These are phyloP conservation scores for Drosophila stalkeri DNA, from an alignment of 2,888 invertebrate species.

Conservation along the genomic window DNA sequence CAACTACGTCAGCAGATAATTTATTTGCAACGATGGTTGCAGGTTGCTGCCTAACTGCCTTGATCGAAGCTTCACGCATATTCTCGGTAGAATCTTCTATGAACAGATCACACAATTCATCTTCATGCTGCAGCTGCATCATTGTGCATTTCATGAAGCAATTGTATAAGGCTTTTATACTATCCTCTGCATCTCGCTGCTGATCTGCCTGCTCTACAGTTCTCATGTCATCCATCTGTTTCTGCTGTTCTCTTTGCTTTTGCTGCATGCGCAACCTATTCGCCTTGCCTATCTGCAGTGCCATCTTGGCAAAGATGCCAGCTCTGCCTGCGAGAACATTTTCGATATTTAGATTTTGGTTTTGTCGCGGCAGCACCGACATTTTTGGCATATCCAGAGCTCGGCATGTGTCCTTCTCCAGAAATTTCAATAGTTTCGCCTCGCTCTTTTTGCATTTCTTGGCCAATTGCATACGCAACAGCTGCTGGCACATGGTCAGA, in stretches of 20 bases:
- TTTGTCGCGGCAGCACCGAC: neutral
- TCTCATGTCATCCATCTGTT: neutral
- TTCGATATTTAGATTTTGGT: neutral
- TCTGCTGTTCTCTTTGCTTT: neutral
- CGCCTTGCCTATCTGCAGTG: conserved; percentile 27
- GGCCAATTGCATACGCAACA: conserved; percentile 30
- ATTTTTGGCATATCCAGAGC: neutral
- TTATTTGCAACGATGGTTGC: neutral
- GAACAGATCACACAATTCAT: neutral
- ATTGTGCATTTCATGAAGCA: conserved; percentile 42
- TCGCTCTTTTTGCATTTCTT: conserved; percentile 27
- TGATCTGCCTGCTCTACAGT: neutral
- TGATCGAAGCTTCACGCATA: neutral
- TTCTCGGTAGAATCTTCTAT: neutral
- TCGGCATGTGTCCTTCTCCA: conserved; percentile 2
- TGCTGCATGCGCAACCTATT: conserved; percentile 10
- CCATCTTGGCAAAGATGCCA: conserved; percentile 26
- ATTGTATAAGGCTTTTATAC: conserved; percentile 28
- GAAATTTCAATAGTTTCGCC: conserved; percentile 30
- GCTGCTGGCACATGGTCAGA: conserved; percentile 22
- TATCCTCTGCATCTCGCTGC: neutral
- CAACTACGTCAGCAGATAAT: neutral
- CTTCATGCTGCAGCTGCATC: conserved; percentile 4
- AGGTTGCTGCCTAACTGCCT: neutral
- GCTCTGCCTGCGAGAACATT: conserved; percentile 1